Percentiles rank a stretch among this genome's conserved stretches.
These are phyloP conservation scores for Rotaria socialis DNA, from an alignment of 2,888 invertebrate species.

Conservation along the genomic window DNA sequence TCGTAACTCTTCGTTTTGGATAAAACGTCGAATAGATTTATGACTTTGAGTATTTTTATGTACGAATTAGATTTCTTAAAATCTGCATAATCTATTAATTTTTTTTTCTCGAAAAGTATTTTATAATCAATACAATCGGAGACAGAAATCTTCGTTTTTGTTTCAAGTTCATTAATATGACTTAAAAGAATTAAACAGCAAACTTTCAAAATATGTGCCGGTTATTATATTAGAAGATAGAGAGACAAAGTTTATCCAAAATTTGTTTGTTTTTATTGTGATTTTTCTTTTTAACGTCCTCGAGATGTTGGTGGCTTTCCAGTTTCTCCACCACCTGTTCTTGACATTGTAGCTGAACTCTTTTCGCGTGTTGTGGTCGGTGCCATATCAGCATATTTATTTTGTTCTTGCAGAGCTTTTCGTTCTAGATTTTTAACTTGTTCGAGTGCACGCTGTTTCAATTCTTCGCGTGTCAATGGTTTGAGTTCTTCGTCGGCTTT, in stretches of 20 bases:
- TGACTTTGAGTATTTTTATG: too few species aligned
- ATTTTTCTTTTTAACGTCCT: neutral
- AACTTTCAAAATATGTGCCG: neutral
- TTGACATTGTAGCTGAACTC: neutral
- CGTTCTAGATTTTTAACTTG: constrained; percentile 20
- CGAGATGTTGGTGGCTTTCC: neutral
- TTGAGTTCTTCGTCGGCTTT: neutral
- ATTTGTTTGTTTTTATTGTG: neutral
- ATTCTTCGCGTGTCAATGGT: constrained; percentile 2
- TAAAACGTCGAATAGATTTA: too few species aligned
- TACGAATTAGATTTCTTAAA: too few species aligned
- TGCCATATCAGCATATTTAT: neutral
- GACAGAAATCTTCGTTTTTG: neutral
- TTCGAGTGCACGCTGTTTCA: neutral
- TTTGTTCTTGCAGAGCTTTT: neutral
- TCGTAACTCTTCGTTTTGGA: too few species aligned
- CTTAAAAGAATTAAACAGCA: neutral
- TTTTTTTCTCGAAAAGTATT: too few species aligned
- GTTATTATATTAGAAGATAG: neutral
- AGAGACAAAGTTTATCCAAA: neutral
- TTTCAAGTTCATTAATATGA: neutral
- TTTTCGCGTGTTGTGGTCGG: neutral
- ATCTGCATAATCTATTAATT: too few species aligned
- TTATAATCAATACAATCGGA: too few species aligned
- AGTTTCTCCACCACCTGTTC: neutral